These are phyloP conservation scores for Spea hammondii DNA, from an alignment of 2,797 vertebrate genomes.

Conservation along the genomic window DNA sequence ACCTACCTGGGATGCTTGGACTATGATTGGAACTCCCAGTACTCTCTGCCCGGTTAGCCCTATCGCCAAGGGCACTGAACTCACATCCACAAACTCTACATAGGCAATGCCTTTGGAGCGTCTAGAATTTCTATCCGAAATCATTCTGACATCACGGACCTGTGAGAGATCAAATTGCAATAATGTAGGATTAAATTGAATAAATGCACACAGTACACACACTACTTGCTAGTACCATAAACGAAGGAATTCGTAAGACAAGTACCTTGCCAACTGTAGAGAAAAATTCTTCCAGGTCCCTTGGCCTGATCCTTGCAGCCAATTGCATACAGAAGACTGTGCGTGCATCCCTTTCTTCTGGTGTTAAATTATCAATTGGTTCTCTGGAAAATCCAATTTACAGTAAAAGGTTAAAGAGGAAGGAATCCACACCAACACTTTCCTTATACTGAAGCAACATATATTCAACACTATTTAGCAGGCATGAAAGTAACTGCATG, in stretches of 20 bases:
- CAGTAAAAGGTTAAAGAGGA: too few species aligned
- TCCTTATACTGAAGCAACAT: too few species aligned
- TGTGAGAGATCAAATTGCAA: conserved; percentile 54
- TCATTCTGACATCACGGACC: conserved; percentile 96
- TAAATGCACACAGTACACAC: too few species aligned
- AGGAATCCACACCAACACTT: too few species aligned
- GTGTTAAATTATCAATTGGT: conserved; percentile 90
- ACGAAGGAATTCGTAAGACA: not conserved
- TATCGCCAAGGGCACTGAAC: conserved; percentile 92
- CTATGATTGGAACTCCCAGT: conserved; percentile 94
- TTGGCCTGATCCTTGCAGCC: conserved; percentile 89
- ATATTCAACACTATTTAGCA: too few species aligned
- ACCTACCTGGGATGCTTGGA: conserved; percentile 92
- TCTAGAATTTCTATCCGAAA: conserved; percentile 96
- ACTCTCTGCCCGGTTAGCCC: conserved; percentile 93
- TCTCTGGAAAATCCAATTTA: conserved; percentile 66
- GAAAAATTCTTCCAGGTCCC: conserved; percentile 96
- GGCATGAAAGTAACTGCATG: too few species aligned
- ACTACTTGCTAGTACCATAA: not conserved
- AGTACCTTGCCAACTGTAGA: conserved; percentile 93
- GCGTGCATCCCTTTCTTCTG: conserved; percentile 91
- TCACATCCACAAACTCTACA: conserved; percentile 94
- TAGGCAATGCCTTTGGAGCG: conserved; percentile 97
- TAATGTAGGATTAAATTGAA: not conserved
- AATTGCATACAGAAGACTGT: conserved; percentile 98